A percentile compares a stretch with the other conserved stretches of the same genome.
Conservation (phyloP, 2,113 vertebrate genomes). For the Poecile atricapillus region DNA sequence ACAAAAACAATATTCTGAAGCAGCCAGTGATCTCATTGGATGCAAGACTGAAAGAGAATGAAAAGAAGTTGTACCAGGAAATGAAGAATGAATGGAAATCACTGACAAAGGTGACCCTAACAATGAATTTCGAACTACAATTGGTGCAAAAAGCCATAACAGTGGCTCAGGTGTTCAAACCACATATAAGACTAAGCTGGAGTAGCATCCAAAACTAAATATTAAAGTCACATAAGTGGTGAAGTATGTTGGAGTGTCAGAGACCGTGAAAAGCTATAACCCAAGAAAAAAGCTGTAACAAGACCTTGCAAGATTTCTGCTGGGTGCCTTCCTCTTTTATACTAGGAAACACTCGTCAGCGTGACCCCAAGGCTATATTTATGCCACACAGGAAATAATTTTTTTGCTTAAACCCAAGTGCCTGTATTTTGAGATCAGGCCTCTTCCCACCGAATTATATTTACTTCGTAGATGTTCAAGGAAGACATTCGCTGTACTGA, state of each 20-base stretch:
- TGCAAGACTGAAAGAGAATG: not conserved
- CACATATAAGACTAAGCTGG: not conserved
- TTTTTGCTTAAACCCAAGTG: not conserved
- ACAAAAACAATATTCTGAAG: not conserved
- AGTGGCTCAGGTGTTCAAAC: not conserved
- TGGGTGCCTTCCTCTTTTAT: not conserved
- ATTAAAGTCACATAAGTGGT: not conserved
- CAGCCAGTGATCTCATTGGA: not conserved
- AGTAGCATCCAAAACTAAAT: not conserved
- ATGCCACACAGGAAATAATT: rapidly evolving
- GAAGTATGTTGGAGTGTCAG: rapidly evolving
- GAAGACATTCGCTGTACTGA: not conserved
- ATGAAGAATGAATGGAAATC: not conserved
- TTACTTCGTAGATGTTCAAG: not conserved
- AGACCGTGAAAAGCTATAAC: not conserved
- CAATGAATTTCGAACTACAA: not conserved
- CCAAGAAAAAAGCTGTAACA: not conserved
- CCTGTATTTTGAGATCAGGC: not conserved
- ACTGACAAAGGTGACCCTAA: not conserved
- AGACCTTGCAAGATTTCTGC: not conserved
- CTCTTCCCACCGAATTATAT: not conserved
- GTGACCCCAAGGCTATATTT: not conserved
- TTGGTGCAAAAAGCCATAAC: not conserved
- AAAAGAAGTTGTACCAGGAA: not conserved
- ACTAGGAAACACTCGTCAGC: not conserved